phyloP scores from a whole-genome alignment of 2,113 vertebrate genomes.

The Spilogale gracilis region DNA sequence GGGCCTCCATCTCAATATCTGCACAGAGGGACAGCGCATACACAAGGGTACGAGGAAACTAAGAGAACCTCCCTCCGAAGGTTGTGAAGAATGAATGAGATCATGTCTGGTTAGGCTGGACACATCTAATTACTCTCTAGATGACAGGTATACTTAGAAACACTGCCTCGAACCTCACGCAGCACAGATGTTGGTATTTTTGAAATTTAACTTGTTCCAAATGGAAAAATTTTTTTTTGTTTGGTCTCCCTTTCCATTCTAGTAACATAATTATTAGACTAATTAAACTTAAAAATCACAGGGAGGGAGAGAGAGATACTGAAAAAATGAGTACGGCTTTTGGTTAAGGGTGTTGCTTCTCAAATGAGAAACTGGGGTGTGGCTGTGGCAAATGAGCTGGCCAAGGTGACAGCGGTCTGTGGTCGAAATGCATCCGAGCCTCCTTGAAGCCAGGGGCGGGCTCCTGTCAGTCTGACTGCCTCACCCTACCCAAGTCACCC shows the following conservation, averaged over 20 bases:
- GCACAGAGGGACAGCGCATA: background rate
- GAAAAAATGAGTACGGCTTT: background rate
- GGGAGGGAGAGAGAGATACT: background rate
- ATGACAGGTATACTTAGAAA: background rate
- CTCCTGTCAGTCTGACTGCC: background rate
- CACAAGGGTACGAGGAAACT: background rate
- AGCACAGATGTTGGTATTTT: background rate
- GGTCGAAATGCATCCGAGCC: background rate
- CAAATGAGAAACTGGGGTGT: background rate
- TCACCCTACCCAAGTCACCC: background rate
- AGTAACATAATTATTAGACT: background rate
- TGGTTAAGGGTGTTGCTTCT: background rate
- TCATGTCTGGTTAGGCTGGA: background rate
- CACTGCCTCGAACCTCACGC: background rate
- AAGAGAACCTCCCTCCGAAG: background rate
- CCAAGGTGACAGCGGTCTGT: background rate
- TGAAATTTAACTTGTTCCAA: background rate
- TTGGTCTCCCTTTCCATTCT: background rate
- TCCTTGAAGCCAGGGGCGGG: accelerated
- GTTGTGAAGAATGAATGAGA: background rate
- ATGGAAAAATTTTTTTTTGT: background rate
- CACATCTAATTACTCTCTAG: background rate
- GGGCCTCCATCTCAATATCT: background rate
- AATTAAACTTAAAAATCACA: background rate
- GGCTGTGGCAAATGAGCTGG: background rate